Percentiles rank a stretch among this genome's conserved stretches.
Evolutionary conservation across 2,113 vertebrate species (phyloP).

Genomic region (Struthidea cinerea): DNA sequence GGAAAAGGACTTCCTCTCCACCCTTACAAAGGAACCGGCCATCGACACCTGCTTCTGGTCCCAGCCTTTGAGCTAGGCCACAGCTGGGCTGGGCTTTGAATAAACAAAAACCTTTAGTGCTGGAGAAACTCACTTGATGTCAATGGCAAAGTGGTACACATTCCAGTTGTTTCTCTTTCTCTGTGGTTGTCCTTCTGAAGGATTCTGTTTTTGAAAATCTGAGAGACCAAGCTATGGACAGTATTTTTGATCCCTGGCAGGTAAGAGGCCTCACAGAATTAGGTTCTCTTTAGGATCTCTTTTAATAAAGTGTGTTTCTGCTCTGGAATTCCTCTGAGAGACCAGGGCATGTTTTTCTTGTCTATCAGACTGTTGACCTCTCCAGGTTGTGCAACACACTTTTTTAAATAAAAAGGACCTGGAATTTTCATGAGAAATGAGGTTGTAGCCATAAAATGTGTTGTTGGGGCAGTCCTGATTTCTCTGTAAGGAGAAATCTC

Average conservation of each 20-base stretch:
- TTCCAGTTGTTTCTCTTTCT: background rate
- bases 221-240: background rate
- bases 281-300: background rate
- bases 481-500: background rate
- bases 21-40: fast-evolving
- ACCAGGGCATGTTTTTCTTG: background rate
- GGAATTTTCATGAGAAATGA: background rate
- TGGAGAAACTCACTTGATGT: background rate
- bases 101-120: background rate
- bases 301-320: background rate
- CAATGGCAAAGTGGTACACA: background rate
- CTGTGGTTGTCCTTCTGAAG: background rate
- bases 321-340: background rate
- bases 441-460: background rate
- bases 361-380: background rate
- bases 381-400: background rate
- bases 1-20: background rate
- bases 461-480: background rate
- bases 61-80: background rate
- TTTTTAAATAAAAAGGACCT: background rate
- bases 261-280: background rate
- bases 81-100: background rate
- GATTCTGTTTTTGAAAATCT: background rate
- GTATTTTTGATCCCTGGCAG: background rate
- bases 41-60: background rate